phyloP scores from a whole-genome alignment of 2,888 invertebrate species.

The Orthonevra nobilis region DNA sequence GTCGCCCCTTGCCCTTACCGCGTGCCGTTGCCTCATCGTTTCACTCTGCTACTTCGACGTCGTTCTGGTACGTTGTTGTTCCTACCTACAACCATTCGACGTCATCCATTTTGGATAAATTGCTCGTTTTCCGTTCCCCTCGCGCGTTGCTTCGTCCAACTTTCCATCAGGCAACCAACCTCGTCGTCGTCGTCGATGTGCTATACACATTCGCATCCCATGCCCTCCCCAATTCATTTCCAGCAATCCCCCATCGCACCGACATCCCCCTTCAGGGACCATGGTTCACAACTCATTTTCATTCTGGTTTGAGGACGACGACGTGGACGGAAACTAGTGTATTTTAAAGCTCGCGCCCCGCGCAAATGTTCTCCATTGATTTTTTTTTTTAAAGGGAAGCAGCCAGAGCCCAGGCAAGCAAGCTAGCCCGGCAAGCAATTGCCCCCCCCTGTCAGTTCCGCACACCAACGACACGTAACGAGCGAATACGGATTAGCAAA shows the following conservation, averaged over 20 bases:
- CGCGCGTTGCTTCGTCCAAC: constrained; percentile 32
- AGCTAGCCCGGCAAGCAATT: too few species aligned
- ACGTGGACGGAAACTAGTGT: constrained; percentile 49
- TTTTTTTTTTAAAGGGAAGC: constrained; percentile 72
- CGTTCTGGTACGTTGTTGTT: too few species aligned
- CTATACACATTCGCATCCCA: constrained; percentile 30
- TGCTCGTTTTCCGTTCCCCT: constrained; percentile 59
- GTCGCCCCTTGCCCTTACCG: constrained; percentile 2
- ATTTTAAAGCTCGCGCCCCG: constrained; percentile 72
- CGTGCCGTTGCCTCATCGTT: constrained; percentile 23
- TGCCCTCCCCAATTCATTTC: constrained; percentile 14
- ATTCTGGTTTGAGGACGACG: constrained; percentile 24
- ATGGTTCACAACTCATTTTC: constrained; percentile 68
- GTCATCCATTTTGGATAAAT: constrained; percentile 71
- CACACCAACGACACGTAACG: constrained; percentile 29
- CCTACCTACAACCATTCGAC: constrained; percentile 40
- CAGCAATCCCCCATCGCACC: neutral
- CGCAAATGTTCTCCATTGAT: constrained; percentile 73
- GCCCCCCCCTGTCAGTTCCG: neutral
- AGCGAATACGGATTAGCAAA: constrained; percentile 55
- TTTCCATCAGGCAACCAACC: constrained; percentile 62
- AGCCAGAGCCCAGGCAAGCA: constrained; percentile 19
- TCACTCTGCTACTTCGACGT: constrained; percentile 20
- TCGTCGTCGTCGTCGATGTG: constrained; percentile 37
- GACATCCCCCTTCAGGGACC: neutral